These are phyloP conservation scores for Pollachius pollachius DNA, from an alignment of 2,113 vertebrate genomes.

Conservation along the genomic window DNA sequence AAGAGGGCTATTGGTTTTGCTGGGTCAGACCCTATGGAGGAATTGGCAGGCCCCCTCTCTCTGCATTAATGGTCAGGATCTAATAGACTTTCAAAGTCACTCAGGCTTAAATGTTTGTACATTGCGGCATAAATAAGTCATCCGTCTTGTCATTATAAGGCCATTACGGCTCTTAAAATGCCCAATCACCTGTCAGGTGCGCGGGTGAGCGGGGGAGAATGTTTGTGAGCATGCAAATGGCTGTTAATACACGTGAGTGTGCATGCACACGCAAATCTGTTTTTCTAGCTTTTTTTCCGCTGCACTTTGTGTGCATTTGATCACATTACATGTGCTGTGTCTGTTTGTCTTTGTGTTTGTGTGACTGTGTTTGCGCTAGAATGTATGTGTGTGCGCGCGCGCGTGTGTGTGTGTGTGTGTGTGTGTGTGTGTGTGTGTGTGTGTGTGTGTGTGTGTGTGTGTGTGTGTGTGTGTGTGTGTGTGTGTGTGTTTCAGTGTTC, in stretches of 20 bases:
- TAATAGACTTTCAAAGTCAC: constrained; percentile 40
- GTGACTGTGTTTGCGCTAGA: background rate
- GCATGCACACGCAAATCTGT: too few relatives aligned
- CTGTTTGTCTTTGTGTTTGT: too few relatives aligned
- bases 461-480: background rate
- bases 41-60: constrained; percentile 39
- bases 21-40: constrained; percentile 46
- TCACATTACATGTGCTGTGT: too few relatives aligned
- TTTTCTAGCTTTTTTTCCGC: too few relatives aligned
- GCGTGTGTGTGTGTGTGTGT: background rate
- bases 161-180: too few relatives aligned
- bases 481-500: constrained; percentile 1
- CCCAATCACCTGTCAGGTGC: too few relatives aligned
- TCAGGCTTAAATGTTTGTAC: constrained; percentile 37
- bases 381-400: constrained; percentile 22
- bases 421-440: background rate
- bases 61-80: constrained; percentile 20
- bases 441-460: background rate
- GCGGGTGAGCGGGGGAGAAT: constrained; percentile 12
- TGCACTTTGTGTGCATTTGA: too few relatives aligned
- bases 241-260: too few relatives aligned
- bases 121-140: constrained; percentile 45
- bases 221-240: background rate
- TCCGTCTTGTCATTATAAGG: constrained; percentile 2
- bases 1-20: constrained; percentile 43